A percentile compares a stretch with the other conserved stretches of the same genome.
phyloP scores from a whole-genome alignment of 1,140 invertebrate genomes.

The Drosophila ercepeae region DNA sequence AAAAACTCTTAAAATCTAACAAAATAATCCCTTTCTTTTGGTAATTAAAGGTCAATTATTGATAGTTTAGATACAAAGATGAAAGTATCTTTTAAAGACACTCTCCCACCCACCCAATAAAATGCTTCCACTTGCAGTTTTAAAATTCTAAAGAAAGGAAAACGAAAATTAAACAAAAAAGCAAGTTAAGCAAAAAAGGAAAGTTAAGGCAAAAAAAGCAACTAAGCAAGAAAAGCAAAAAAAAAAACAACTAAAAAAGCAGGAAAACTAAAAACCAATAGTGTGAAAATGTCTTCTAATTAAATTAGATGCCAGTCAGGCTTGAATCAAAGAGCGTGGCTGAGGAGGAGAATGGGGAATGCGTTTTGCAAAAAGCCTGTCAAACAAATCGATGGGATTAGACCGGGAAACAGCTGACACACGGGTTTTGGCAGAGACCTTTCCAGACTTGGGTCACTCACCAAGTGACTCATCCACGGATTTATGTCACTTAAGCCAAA shows the following conservation, averaged over 20 bases:
- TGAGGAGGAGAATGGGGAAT: not conserved
- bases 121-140: conserved; percentile 2
- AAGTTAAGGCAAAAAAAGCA: conserved; percentile 15
- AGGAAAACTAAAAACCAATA: conserved; percentile 37
- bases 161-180: not conserved
- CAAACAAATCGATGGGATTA: conserved; percentile 74
- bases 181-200: conserved; percentile 5
- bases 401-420: conserved; percentile 32
- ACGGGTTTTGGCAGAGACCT: conserved; percentile 20
- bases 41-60: too few relatives aligned
- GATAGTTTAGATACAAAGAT: too few relatives aligned
- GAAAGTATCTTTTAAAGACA: too few relatives aligned
- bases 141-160: not conserved
- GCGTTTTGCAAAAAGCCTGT: conserved; percentile 63
- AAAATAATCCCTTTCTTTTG: too few relatives aligned
- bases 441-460: conserved; percentile 17
- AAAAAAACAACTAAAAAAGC: not conserved
- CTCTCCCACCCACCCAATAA: not conserved
- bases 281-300: conserved; percentile 71
- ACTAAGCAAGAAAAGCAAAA: not conserved
- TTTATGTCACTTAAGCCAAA: conserved; percentile 1
- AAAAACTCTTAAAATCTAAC: too few relatives aligned
- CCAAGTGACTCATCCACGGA: conserved; percentile 32
- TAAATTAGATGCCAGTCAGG: conserved; percentile 71
- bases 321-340: conserved; percentile 10